A percentile compares a stretch with the other conserved stretches of the same genome.
Evolutionary conservation across 53 echinoderm and acorn worm genomes (phyloP).

Genomic region (Henricia sp.): DNA sequence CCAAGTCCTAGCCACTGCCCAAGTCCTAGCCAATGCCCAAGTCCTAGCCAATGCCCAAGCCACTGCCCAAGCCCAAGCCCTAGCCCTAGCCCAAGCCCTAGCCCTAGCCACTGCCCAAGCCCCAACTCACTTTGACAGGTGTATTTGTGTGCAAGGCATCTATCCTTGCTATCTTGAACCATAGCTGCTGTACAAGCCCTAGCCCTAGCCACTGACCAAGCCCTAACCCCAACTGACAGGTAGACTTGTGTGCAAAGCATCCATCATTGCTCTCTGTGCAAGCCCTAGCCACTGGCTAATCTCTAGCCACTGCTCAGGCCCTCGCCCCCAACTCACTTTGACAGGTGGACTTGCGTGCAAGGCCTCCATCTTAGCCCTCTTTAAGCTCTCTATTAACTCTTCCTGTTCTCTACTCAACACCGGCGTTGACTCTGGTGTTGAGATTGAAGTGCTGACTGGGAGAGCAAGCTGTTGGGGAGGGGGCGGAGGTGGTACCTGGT

Average conservation of each 20-base stretch:
- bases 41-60: too few relatives aligned
- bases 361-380: conserved; percentile 84
- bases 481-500: conserved; percentile 51
- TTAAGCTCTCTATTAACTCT: conserved; percentile 80
- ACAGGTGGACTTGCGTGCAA: conserved; percentile 66
- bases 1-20: too few relatives aligned
- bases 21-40: too few relatives aligned
- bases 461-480: conserved; percentile 51
- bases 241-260: conserved; percentile 70
- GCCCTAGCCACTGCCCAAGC: background rate
- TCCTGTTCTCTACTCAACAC: conserved; percentile 85
- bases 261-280: too few relatives aligned
- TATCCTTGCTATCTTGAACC: conserved; percentile 82
- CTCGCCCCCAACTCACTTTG: conserved; percentile 70
- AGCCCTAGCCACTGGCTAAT: too few relatives aligned
- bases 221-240: too few relatives aligned
- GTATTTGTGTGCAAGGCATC: conserved; percentile 73
- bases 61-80: too few relatives aligned
- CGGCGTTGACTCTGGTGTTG: conserved; percentile 48
- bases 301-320: background rate
- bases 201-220: too few relatives aligned
- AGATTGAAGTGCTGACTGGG: conserved; percentile 28
- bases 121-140: conserved; percentile 75
- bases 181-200: too few relatives aligned
- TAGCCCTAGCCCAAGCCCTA: background rate